Evolutionary conservation across 2,888 invertebrate genomes (phyloP).

Genomic region (Furcula furcula): DNA sequence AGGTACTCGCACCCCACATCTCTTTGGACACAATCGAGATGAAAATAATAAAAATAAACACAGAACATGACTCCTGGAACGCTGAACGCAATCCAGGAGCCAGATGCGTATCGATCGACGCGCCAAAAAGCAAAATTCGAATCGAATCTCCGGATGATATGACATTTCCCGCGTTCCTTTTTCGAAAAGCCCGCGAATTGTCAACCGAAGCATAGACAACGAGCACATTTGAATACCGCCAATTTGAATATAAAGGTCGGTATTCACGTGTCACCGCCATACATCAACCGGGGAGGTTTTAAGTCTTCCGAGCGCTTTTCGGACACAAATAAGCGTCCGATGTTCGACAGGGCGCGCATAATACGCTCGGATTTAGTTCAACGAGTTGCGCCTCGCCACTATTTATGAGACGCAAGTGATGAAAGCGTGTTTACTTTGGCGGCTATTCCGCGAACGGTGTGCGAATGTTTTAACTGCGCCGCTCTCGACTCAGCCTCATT

Average conservation of each 20-base stretch:
- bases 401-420: conserved; percentile 47
- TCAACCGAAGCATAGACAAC: conserved; percentile 75
- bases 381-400: conserved; percentile 35
- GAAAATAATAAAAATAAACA: conserved; percentile 57
- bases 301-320: conserved; percentile 77
- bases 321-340: conserved; percentile 79
- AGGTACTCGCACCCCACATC: conserved; percentile 44
- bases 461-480: conserved; percentile 51
- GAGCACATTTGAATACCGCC: conserved; percentile 71
- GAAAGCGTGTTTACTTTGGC: conserved; percentile 46
- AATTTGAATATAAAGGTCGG: conserved; percentile 81
- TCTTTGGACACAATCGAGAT: conserved; percentile 68
- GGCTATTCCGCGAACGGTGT: conserved; percentile 46
- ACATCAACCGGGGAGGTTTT: conserved; percentile 74
- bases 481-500: conserved; percentile 32
- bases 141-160: conserved; percentile 58
- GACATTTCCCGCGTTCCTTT: conserved; percentile 74
- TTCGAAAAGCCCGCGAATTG: conserved; percentile 74
- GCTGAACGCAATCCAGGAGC: conserved; percentile 56
- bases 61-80: conserved; percentile 52
- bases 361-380: conserved; percentile 50
- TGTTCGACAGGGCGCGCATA: conserved; percentile 65
- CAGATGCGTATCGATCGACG: conserved; percentile 78
- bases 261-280: conserved; percentile 72
- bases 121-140: conserved; percentile 65